phyloP scores from a whole-genome alignment of 2,888 invertebrate genomes.

The Eucriotettix oculatus region DNA sequence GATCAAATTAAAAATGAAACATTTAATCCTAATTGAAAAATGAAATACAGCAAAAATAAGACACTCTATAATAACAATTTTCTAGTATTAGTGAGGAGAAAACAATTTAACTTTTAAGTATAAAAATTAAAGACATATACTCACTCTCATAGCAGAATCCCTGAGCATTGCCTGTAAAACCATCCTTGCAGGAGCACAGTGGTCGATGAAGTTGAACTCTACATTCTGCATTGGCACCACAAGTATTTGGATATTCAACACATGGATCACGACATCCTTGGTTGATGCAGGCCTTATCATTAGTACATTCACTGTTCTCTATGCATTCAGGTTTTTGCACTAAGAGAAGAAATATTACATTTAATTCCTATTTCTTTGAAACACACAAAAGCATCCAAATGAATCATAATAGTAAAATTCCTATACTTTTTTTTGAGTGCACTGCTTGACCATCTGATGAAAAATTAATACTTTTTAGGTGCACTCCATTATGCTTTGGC shows the following conservation, averaged over 20 bases:
- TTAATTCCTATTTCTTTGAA: too few relatives aligned
- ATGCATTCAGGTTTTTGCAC: conserved; percentile 57
- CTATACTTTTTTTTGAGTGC: too few relatives aligned
- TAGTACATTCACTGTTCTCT: conserved; percentile 61
- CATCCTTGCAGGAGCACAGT: conserved; percentile 63
- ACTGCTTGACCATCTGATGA: too few relatives aligned
- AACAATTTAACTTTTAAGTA: background rate
- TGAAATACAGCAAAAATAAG: background rate
- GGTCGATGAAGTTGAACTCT: conserved; percentile 63
- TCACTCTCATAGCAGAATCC: conserved; percentile 57
- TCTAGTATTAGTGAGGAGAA: background rate
- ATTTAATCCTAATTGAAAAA: background rate
- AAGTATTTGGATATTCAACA: conserved; percentile 40
- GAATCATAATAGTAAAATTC: too few relatives aligned
- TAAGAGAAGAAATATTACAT: background rate
- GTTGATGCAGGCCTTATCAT: conserved; percentile 67
- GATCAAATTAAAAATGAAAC: background rate
- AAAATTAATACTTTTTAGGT: too few relatives aligned
- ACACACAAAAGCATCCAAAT: too few relatives aligned
- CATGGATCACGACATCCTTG: conserved; percentile 61
- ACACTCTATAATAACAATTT: background rate
- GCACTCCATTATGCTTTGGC: too few relatives aligned
- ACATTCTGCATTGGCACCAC: conserved; percentile 64
- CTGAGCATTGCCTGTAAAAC: conserved; percentile 71
- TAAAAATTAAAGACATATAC: conserved; percentile 17